Base-by-base conservation (phyloP, 1,140 invertebrate species). In the Anastatus disparis region DNA sequence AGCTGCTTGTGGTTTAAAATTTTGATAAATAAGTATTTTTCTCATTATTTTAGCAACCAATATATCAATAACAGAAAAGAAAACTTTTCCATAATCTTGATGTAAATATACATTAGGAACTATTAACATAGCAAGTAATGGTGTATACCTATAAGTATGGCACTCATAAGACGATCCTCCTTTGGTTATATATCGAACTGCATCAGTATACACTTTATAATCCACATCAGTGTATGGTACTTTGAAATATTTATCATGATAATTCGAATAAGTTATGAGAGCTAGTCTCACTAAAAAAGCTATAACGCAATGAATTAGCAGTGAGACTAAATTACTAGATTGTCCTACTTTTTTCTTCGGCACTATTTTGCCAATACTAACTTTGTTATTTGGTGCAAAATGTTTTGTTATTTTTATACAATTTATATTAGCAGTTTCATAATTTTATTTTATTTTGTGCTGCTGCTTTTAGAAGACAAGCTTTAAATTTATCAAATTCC, bases 221-320 rank as follows among this genome's bases (percentile, higher is more conserved):
- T 99, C 98, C 26, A 99, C 88, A 82, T 99, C 98, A 0, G 98
- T 99, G 80, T 96, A 99, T 9, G 94, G 91, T 2, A 99, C 92
- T 62, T 89, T 82, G n/a, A 91, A 93, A 72, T 86, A 79, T 38
- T 86, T 81, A 82, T 99, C 97, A 76, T 97, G 96, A 79, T 91
- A 91, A 65, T 92, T 88, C 10, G 93, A 91, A 82, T 96, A 98
- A 13, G 87, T 53, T 17, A 97, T 89, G n/a, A 98, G 86, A 27
- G 87, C 20, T 1, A 95, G 48, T 65, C 96, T 89, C 27, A 96
- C 72, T 7, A 90, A 9, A 4, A 92, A 87, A 0, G 89, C 90
- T 10, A 90, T 79, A 17, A 87, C 55, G 35, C 92, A 83, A 79
- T 94, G 91, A 15, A 77, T 82, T 53, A 79, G 78, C 68, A 90